phyloP scores from a whole-genome alignment of 2,888 invertebrate genomes.

The Oxystoma pomonae region DNA sequence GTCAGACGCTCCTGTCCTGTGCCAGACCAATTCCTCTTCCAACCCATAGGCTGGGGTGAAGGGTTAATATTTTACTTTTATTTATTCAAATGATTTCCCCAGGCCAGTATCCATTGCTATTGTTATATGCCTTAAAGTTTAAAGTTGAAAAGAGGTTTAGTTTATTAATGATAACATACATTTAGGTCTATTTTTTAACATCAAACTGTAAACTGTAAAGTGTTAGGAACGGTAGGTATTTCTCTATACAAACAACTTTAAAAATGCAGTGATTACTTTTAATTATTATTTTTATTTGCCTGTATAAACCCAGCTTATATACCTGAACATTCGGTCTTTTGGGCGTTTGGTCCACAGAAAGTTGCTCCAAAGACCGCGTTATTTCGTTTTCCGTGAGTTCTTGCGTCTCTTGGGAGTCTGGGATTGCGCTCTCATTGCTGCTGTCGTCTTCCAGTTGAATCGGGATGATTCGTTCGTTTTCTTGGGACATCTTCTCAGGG shows the following conservation, averaged over 20 bases:
- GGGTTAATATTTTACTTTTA: no score
- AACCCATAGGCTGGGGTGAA: no score
- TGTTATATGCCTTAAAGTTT: no score
- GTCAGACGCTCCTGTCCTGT: no score
- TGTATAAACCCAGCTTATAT: not conserved
- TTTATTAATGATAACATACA: no score
- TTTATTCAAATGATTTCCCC: no score
- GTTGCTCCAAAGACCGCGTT: conserved; percentile 24
- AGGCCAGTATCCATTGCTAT: no score
- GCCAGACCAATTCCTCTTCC: no score
- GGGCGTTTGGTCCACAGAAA: conserved; percentile 9
- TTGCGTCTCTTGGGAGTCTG: not conserved
- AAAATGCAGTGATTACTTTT: not conserved
- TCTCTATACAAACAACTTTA: not conserved
- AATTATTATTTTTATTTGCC: not conserved
- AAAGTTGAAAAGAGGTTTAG: not conserved
- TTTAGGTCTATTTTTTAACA: no score
- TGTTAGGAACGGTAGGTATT: no score
- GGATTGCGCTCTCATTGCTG: conserved; percentile 4
- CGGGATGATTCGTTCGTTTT: conserved; percentile 26
- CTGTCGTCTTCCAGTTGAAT: conserved; percentile 23
- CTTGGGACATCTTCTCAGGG: not conserved
- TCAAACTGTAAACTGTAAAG: no score
- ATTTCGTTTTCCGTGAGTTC: conserved; percentile 14
- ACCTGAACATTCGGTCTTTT: not conserved